Percentiles rank a stretch among this genome's conserved stretches.
Conservation (phyloP, 2,888 invertebrate species). For the Tenthredo mesomela region DNA sequence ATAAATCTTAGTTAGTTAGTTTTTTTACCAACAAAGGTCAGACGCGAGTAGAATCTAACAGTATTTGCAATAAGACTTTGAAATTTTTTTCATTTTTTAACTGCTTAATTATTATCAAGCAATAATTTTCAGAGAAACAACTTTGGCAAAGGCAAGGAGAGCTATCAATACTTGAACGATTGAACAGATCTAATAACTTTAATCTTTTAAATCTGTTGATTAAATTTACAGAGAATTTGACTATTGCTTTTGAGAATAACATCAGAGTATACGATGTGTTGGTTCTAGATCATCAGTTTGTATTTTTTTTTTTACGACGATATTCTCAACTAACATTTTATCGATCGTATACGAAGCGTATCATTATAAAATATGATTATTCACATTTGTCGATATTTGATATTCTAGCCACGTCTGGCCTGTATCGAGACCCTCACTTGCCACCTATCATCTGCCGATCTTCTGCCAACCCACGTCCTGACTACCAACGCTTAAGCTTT, state of each 20-base stretch:
- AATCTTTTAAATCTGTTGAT: too few relatives aligned
- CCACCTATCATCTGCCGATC: conserved; percentile 64
- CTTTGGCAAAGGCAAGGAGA: too few relatives aligned
- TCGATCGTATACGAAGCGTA: background rate
- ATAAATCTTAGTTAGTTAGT: conserved; percentile 46
- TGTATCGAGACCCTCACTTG: conserved; percentile 67
- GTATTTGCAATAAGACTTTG: conserved; percentile 4
- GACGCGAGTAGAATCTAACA: conserved; percentile 56
- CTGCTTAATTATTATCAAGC: too few relatives aligned
- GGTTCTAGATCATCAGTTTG: conserved; percentile 1
- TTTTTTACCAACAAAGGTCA: conserved; percentile 51
- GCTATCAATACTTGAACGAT: too few relatives aligned
- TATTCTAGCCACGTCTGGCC: conserved; percentile 68
- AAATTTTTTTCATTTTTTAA: too few relatives aligned
- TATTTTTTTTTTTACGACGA: background rate
- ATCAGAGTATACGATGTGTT: background rate
- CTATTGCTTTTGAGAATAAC: too few relatives aligned
- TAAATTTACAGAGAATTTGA: too few relatives aligned
- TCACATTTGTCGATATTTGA: conserved; percentile 61
- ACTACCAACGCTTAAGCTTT: conserved; percentile 58
- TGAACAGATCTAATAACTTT: too few relatives aligned
- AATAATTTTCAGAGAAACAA: too few relatives aligned
- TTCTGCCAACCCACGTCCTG: conserved; percentile 64
- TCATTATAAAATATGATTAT: conserved; percentile 50
- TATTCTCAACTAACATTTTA: conserved; percentile 37